Percentiles rank a stretch among this genome's conserved stretches.
These are phyloP conservation scores for Clarias laeviceps DNA, from an alignment of 2,797 vertebrate genomes.

Conservation along the genomic window DNA sequence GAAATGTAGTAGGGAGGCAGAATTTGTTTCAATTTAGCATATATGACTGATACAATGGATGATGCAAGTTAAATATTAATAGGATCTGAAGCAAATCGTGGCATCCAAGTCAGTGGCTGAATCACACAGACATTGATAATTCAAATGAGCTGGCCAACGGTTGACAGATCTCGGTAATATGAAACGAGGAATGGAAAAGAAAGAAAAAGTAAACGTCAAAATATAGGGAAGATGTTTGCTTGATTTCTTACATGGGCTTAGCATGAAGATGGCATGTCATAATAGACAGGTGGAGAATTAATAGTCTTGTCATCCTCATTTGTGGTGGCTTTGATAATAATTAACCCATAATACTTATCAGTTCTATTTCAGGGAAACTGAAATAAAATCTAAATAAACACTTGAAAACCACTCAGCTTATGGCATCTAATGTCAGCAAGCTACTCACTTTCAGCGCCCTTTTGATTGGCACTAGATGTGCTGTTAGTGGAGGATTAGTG, in stretches of 20 bases:
- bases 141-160: conserved; percentile 35
- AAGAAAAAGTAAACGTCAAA: conserved; percentile 42
- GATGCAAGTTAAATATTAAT: conserved; percentile 50
- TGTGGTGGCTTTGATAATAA: background rate
- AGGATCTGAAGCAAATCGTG: conserved; percentile 20
- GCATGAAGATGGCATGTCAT: background rate
- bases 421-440: background rate
- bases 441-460: background rate
- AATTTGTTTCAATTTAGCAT: conserved; percentile 48
- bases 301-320: background rate
- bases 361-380: background rate
- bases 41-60: conserved; percentile 38
- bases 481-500: background rate
- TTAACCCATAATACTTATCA: background rate
- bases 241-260: background rate
- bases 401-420: background rate
- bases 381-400: conserved; percentile 4
- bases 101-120: conserved; percentile 41
- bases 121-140: conserved; percentile 55
- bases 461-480: background rate
- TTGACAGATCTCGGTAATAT: conserved; percentile 46
- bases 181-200: conserved; percentile 22
- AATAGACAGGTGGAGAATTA: background rate
- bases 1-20: conserved; percentile 3
- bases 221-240: conserved; percentile 8